Evolutionary conservation across 2,797 vertebrate species (phyloP).

Genomic region (Clarias fuscus): DNA sequence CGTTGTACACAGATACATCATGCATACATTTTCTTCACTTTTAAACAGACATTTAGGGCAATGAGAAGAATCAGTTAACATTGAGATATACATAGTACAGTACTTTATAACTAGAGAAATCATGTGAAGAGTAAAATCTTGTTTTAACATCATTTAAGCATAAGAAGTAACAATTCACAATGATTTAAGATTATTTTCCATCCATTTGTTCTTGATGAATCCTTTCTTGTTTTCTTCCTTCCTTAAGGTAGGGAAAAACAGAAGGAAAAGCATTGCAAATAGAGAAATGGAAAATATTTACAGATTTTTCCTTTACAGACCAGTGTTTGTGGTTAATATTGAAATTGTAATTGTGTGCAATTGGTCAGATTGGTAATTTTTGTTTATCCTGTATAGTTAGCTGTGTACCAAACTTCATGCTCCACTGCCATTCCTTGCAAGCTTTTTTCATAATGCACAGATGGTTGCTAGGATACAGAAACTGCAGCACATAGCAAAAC

Average conservation of each 20-base stretch:
- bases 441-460: background rate
- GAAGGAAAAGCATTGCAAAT: background rate
- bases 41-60: no score
- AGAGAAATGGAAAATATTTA: background rate
- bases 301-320: background rate
- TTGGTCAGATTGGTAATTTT: background rate
- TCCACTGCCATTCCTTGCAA: background rate
- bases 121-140: background rate
- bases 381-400: background rate
- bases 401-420: background rate
- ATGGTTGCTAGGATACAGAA: background rate
- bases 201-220: background rate
- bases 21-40: no score
- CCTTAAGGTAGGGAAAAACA: background rate
- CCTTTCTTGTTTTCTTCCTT: background rate
- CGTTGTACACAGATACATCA: no score
- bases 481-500: background rate
- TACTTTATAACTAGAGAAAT: background rate
- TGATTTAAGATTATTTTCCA: background rate
- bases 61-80: no score
- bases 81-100: background rate
- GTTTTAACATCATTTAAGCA: background rate
- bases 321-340: background rate
- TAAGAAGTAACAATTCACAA: background rate
- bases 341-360: background rate